Base-by-base conservation (phyloP, 2,888 invertebrate genomes). In the Andricus curvator region DNA sequence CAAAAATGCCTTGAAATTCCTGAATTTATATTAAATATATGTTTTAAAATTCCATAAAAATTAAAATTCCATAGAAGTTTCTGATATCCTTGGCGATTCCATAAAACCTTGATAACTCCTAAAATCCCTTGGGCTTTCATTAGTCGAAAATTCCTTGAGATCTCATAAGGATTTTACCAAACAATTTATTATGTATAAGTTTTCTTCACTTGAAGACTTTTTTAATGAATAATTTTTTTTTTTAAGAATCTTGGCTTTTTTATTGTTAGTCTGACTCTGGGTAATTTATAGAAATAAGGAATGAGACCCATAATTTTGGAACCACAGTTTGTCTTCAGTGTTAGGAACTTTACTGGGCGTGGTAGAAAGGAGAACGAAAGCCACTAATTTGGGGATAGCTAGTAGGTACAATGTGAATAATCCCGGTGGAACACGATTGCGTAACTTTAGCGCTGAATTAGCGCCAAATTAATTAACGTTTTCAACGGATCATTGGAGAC, bases 331-430 rank as follows among this genome's bases (percentile, higher is more conserved):
- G 78, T 66, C 48, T 65, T 78, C 65, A 22, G 78, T n/a, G 67
- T 56, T 74, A 66, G 66, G 44, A 78, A 66, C 67, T 78, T 78
- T 66, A 37, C 67, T 66, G 66, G 78, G 78, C 48, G 78, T 33
- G 66, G 74, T 74, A 65, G 66, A 41, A 60, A 78, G 76, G 60
- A 67, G 62, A 48, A 81, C 44, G 67, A 22, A 74, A 74, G 76
- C 74, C 8, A 74, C 44, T 29, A 67, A 80, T 66, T 37, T 13
- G 74, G 33, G 29, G 33, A 77, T 77, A 65, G 77, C 33, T 64
- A 76, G 56, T 74, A 78, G 68, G 37, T 56, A 68, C 78, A 78
- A 81, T 79, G 60, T 76, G 66, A 78, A 41, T 37, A 68, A 81
- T 77, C 81, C 62, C 41, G 51, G 17, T 56, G 74, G 74, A 56